Percentiles rank a stretch among this genome's conserved stretches.
Evolutionary conservation across 2,113 vertebrate species (phyloP).

Genomic region (Papio anubis): DNA sequence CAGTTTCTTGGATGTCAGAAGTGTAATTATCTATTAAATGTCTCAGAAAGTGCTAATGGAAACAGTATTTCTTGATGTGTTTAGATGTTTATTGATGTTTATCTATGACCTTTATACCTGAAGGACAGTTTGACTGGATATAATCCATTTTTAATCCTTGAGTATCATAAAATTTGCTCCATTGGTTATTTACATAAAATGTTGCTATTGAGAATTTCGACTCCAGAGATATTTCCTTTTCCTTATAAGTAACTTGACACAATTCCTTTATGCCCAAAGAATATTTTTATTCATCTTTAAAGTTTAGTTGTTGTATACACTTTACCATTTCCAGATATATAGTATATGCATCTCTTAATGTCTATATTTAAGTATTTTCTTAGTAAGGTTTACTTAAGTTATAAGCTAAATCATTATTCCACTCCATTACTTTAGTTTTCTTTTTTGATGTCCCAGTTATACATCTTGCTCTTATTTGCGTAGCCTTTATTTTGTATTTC

Average conservation of each 20-base stretch:
- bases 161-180: neutral
- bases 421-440: neutral
- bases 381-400: neutral
- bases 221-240: neutral
- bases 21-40: neutral
- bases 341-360: neutral
- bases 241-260: neutral
- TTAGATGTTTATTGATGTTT: neutral
- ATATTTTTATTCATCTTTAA: neutral
- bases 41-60: neutral
- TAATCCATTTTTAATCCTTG: neutral
- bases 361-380: neutral
- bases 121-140: neutral
- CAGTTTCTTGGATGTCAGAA: neutral
- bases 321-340: neutral
- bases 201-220: neutral
- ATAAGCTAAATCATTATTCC: neutral
- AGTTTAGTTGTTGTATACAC: neutral
- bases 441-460: neutral
- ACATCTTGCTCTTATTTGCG: neutral
- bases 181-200: neutral
- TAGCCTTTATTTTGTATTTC: neutral
- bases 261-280: neutral
- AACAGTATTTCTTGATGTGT: neutral
- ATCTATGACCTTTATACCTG: neutral